Percentiles rank a stretch among this genome's conserved stretches.
Evolutionary conservation across 2,797 vertebrate species (phyloP).

Genomic region (Myiotriccus ornatus): DNA sequence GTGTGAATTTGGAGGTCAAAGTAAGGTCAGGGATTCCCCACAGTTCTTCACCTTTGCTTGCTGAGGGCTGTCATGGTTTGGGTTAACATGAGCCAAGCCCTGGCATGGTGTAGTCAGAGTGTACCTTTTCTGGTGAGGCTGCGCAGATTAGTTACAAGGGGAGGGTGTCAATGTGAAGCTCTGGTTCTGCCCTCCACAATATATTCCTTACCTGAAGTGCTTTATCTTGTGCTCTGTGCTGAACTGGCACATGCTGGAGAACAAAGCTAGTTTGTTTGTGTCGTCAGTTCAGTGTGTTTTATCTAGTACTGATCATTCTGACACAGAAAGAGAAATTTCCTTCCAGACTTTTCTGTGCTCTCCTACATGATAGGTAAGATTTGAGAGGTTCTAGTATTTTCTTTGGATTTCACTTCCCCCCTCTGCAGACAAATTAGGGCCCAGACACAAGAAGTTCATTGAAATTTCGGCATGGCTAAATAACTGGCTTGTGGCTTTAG

Average conservation of each 20-base stretch:
- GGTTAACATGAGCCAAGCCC: not conserved
- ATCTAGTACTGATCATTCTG: not conserved
- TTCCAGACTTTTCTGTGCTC: not conserved
- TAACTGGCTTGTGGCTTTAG: not conserved
- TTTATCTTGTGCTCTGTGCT: not conserved
- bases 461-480: fast-evolving
- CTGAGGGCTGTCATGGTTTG: not conserved
- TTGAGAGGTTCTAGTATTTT: not conserved
- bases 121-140: not conserved
- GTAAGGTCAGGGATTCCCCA: not conserved
- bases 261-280: not conserved
- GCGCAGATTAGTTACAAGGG: not conserved
- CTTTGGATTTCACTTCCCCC: not conserved
- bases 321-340: not conserved
- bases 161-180: not conserved
- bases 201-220: not conserved
- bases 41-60: not conserved
- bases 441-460: not conserved
- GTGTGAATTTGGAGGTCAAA: not conserved
- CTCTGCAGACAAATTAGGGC: not conserved
- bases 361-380: not conserved
- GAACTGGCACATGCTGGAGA: not conserved
- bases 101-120: fast-evolving
- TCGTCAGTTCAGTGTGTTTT: not conserved
- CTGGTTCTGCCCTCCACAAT: not conserved